phyloP scores from a whole-genome alignment of 2,113 vertebrate species.

The zebrafish (Danio rerio) region GRCz12tu NC_133181.1:57912001-57912500 shows the following conservation, averaged over 20 bases:
- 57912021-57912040: constrained; percentile 39
- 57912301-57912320: constrained; percentile 53
- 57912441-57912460: constrained; percentile 77
- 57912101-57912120: constrained; percentile 68
- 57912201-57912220: constrained; percentile 66
- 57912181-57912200: constrained; percentile 23
- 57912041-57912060: constrained; percentile 42
- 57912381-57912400: constrained; percentile 62
- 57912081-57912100: constrained; percentile 68
- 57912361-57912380: constrained; percentile 63
- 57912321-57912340: constrained; percentile 56
- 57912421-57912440: constrained; percentile 71
- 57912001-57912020: constrained; percentile 53
- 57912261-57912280: constrained; percentile 56
- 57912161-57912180: constrained; percentile 64
- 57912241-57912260: constrained; percentile 74
- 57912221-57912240: constrained; percentile 75
- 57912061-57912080: constrained; percentile 38
- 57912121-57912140: constrained; percentile 45
- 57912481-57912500: neutral
- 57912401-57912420: constrained; percentile 70
- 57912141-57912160: constrained; percentile 16
- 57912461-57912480: constrained; percentile 60
- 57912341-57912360: constrained; percentile 61
- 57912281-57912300: constrained; percentile 65